Conservation (phyloP, 1,140 invertebrate genomes). For the Periplaneta americana region DNA sequence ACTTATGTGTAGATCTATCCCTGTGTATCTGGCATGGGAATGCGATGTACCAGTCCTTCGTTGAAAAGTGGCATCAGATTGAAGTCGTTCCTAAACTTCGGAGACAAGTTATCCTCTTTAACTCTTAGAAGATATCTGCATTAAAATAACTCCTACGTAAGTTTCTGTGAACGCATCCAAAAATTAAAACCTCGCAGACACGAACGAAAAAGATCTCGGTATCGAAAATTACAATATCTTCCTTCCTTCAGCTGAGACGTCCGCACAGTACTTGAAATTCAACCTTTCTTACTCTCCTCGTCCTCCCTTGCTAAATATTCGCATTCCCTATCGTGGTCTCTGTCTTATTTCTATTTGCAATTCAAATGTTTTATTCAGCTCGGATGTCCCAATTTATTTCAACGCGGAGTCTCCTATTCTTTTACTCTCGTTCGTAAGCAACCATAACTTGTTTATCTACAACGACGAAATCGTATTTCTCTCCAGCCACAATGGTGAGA, state of each 20-base stretch:
- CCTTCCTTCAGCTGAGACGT: no score
- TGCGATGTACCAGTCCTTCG: no score
- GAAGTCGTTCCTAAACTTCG: no score
- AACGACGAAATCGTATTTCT: background rate
- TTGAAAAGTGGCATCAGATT: no score
- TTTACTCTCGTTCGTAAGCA: background rate
- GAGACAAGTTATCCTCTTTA: no score
- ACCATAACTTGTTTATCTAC: background rate
- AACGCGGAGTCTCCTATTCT: background rate
- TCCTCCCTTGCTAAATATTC: background rate
- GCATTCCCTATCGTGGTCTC: background rate
- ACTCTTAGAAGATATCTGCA: no score
- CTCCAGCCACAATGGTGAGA: background rate
- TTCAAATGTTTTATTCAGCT: background rate
- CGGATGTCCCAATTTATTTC: background rate
- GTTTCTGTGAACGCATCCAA: no score
- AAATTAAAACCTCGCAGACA: background rate
- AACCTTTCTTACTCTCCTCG: background rate
- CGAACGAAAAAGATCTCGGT: background rate
- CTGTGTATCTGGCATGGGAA: no score
- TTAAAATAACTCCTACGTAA: no score
- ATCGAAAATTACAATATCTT: background rate
- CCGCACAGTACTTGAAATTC: background rate
- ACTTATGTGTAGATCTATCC: no score
- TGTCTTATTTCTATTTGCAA: background rate